Conservation (phyloP, 2,113 vertebrate genomes). For the Pterophyllum scalare region DNA sequence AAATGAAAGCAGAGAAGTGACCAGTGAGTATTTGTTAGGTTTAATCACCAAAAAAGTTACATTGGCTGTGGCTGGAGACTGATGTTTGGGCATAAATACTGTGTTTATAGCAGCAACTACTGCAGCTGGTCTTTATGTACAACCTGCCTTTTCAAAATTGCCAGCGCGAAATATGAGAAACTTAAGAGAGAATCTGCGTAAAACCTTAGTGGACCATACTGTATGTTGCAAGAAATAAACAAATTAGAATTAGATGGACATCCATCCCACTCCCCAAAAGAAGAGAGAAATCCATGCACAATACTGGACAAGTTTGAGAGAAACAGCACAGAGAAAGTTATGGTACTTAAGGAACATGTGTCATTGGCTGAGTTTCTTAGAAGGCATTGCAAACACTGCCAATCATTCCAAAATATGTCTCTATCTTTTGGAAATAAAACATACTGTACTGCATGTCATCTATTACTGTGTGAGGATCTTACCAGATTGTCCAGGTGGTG, state of each 20-base stretch:
- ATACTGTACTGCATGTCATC: neutral
- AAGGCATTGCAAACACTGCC: neutral
- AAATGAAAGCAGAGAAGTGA: slow-evolving; percentile 1
- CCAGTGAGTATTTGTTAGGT: neutral
- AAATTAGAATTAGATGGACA: neutral
- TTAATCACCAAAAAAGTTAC: slow-evolving; percentile 14
- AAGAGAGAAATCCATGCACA: neutral
- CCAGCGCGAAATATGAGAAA: neutral
- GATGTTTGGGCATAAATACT: slow-evolving; percentile 20
- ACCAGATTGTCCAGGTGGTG: slow-evolving; percentile 78
- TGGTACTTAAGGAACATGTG: rapidly evolving
- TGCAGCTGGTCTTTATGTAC: slow-evolving; percentile 15
- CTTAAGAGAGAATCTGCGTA: neutral
- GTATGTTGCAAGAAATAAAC: neutral
- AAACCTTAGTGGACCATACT: neutral
- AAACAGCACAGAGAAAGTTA: neutral
- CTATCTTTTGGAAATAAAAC: neutral
- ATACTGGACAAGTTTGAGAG: neutral
- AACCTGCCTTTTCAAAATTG: neutral
- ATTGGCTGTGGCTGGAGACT: neutral
- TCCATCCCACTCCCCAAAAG: neutral
- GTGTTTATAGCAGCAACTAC: neutral
- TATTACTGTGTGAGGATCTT: slow-evolving; percentile 19
- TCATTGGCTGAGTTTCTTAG: rapidly evolving
- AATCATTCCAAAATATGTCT: neutral